Evolutionary conservation across 2,797 vertebrate species (phyloP).

Genomic region (Masticophis lateralis): DNA sequence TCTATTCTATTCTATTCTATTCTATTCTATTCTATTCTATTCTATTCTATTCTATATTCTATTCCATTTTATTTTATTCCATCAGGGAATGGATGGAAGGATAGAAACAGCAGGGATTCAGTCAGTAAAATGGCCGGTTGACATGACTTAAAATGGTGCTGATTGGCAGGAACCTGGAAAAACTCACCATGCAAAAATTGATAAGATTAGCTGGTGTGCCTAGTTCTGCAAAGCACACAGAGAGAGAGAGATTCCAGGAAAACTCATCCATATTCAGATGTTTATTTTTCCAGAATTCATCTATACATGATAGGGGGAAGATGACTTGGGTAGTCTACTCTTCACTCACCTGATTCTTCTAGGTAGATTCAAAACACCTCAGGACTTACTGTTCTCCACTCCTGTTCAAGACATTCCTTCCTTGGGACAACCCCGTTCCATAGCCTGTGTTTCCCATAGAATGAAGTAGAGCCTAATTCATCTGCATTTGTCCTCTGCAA

Average conservation of each 20-base stretch:
- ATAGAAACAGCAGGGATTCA: not conserved
- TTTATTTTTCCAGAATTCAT: not conserved
- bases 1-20: too few species aligned
- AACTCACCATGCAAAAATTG: not conserved
- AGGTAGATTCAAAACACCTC: not conserved
- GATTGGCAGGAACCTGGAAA: not conserved
- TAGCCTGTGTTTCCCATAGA: not conserved
- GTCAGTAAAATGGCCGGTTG: not conserved
- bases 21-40: accelerated
- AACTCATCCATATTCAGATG: not conserved
- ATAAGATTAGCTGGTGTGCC: not conserved
- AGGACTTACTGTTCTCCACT: not conserved
- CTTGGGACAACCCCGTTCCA: not conserved
- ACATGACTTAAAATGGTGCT: not conserved
- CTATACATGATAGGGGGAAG: not conserved
- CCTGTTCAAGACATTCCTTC: not conserved
- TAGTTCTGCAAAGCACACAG: not conserved
- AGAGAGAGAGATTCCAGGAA: not conserved
- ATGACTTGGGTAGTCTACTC: not conserved
- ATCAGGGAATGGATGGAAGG: not conserved
- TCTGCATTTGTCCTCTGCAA: not conserved
- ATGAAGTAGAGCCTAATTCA: not conserved
- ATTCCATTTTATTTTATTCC: too few species aligned
- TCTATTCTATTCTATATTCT: too few species aligned
- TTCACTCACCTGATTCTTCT: not conserved